Evolutionary conservation across 2,888 invertebrate species (phyloP), one percentile per base, ranked within the genome.

Genomic region (Sarcophaga rosellei): DNA sequence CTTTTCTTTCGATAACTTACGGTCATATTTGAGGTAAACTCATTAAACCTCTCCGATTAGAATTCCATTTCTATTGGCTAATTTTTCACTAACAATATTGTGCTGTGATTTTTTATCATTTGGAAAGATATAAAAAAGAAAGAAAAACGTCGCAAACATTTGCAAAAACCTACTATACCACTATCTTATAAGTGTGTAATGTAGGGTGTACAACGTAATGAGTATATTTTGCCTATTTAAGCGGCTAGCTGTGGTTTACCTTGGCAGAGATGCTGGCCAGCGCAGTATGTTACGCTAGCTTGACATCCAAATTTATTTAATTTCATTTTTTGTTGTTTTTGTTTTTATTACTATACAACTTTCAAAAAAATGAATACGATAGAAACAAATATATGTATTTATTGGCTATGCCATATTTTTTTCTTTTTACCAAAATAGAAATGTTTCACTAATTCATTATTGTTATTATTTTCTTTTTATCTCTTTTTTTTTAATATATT

Each of bases 201-300:
- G 53, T 53, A 53, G 53, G 53, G 53, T 3, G 5, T 15, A 53
- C 35, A 35, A 35, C 35, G 35, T 35, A 53, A 53, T 53, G 17
- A 53, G 17, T 53, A 10, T 53, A 17, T 53, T 53, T 53, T 53
- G 53, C 53, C 53, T 5, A 53, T 53, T 53, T 53, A 66, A 75
- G 20, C 68, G 74, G 61, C 59, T 79, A 69, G 59, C 79, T 80
- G 53, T 53, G 47, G 84, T 75, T 80, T 65, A 84, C 84, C 79
- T 84, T 84, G 84, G 65, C 69, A 61, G 59, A 83, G 68, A 84
- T 84, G 74, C 68, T 81, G 66, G 12, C 17, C n/a, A 44, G 21
- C 57, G 53, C 53, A 70, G 59, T 59, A 15, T 53, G 53, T 17
- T 53, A 15, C 17, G 53, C 17, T 81, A 63, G 21, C 23, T 57